These are phyloP conservation scores for Lepidurus apus DNA, from an alignment of 1,140 invertebrate genomes.

Conservation along the genomic window DNA sequence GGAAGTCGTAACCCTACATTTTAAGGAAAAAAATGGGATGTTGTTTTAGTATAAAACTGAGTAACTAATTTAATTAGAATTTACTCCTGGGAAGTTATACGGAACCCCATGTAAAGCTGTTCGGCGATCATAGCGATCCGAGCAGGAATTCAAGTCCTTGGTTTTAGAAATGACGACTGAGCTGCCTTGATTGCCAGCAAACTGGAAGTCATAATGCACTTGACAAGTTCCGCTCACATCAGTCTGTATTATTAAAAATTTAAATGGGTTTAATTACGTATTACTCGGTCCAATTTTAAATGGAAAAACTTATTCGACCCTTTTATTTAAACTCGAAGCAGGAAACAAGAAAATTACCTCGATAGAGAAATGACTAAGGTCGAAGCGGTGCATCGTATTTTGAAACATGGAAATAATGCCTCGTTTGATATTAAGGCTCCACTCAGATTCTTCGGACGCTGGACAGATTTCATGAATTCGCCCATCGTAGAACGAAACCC, in stretches of 20 bases:
- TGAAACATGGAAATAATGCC: constrained; percentile 80
- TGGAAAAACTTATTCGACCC: background rate
- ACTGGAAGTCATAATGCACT: constrained; percentile 60
- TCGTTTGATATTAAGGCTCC: constrained; percentile 82
- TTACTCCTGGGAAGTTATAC: constrained; percentile 66
- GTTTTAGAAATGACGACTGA: constrained; percentile 68
- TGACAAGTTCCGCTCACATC: constrained; percentile 80
- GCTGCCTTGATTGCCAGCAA: constrained; percentile 62
- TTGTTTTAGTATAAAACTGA: background rate
- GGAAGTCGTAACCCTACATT: constrained; percentile 54
- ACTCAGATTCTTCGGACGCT: constrained; percentile 58
- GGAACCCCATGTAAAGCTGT: constrained; percentile 70
- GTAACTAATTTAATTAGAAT: constrained; percentile 38
- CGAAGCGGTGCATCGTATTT: constrained; percentile 80
- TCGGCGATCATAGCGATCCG: constrained; percentile 65
- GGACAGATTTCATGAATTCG: constrained; percentile 71
- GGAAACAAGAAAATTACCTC: constrained; percentile 48
- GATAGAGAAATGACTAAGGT: constrained; percentile 50
- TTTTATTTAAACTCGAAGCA: background rate
- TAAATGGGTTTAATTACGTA: no score
- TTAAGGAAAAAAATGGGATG: background rate
- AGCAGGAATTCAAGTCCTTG: constrained; percentile 68
- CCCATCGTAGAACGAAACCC: constrained; percentile 68
- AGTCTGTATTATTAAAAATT: constrained; percentile 44
- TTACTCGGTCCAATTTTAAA: background rate